phyloP scores from a whole-genome alignment of 1,140 invertebrate species.

The Telenomus remus region DNA sequence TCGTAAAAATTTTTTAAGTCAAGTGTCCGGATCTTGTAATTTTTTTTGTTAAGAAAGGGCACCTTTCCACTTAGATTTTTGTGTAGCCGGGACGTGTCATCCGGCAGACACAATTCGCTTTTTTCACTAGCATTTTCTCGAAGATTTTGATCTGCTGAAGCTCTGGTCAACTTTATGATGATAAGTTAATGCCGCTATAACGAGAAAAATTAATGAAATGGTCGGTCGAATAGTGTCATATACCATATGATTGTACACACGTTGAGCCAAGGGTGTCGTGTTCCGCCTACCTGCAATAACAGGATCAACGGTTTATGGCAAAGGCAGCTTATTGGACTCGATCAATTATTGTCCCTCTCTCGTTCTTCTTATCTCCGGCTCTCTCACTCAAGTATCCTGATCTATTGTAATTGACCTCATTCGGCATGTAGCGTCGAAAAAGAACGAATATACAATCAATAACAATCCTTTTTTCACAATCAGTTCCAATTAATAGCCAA shows the following conservation, averaged over 20 bases:
- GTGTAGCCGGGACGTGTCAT: too few relatives aligned
- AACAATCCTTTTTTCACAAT: conserved; percentile 3
- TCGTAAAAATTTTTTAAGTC: not conserved
- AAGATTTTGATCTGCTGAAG: conserved; percentile 24
- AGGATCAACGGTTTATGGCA: conserved; percentile 59
- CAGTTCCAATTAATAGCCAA: conserved; percentile 24
- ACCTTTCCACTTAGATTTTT: too few relatives aligned
- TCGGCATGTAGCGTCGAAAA: conserved; percentile 32
- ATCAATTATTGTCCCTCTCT: conserved; percentile 58
- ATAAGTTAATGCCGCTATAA: conserved; percentile 39
- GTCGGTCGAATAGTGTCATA: conserved; percentile 29
- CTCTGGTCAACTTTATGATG: conserved; percentile 25
- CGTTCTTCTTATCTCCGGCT: conserved; percentile 49
- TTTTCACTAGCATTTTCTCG: too few relatives aligned
- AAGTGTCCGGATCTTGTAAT: too few relatives aligned
- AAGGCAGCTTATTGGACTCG: conserved; percentile 56
- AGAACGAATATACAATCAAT: conserved; percentile 40
- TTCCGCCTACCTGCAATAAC: conserved; percentile 55
- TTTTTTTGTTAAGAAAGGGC: too few relatives aligned
- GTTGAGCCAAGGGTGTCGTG: conserved; percentile 53
- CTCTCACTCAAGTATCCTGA: conserved; percentile 53
- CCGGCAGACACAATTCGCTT: too few relatives aligned
- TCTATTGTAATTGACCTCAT: conserved; percentile 54
- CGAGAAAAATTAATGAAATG: conserved; percentile 52
- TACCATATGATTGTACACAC: conserved; percentile 50